Evolutionary conservation across 2,888 invertebrate genomes (phyloP), one percentile per base, ranked within the genome.

Genomic region (Drosophila melanocephala): DNA sequence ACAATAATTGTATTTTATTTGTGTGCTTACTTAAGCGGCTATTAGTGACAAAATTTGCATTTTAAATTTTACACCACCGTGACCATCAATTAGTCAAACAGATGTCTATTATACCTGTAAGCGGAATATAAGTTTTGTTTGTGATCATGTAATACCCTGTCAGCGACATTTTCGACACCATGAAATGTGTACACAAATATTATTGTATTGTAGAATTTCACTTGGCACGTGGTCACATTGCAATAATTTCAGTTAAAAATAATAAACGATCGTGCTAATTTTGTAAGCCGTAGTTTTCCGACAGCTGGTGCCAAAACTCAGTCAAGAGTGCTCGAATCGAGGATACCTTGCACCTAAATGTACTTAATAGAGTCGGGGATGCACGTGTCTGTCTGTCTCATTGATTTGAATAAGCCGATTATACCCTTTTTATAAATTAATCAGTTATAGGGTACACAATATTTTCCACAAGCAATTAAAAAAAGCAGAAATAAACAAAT

Each of bases 11-110:
- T 10, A 33, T 53, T 50, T 47, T 53, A 37, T 64, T 60, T 67
- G 58, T 47, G 28, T 47, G 60, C 19, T 57, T 28, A 64, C 16
- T 42, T 37, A 61, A n/a, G n/a, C n/a, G n/a, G n/a, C n/a, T 61
- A 71, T 63, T 66, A 73, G 70, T 66, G 74, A 70, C 61, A 63
- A 76, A 66, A 77, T 74, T 80, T 60, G 68, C 69, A 80, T 81
- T 83, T 83, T 30, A 55, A 60, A 47, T 83, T 80, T 83, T 69
- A 80, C 86, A 86, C 70, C 44, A 70, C 19, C 42, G 32, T 51
- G 22, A 47, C 30, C 19, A 53, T 39, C 61, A 61, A 67, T 65
- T 73, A 60, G 59, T 64, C 50, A 55, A 51, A 3, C 12, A 33
- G 16, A 37, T 55, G 59, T 1, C 28, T 44, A 39, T 26, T 22